These are phyloP conservation scores for Danio choprae DNA, from an alignment of 2,797 vertebrate genomes.

Conservation along the genomic window DNA sequence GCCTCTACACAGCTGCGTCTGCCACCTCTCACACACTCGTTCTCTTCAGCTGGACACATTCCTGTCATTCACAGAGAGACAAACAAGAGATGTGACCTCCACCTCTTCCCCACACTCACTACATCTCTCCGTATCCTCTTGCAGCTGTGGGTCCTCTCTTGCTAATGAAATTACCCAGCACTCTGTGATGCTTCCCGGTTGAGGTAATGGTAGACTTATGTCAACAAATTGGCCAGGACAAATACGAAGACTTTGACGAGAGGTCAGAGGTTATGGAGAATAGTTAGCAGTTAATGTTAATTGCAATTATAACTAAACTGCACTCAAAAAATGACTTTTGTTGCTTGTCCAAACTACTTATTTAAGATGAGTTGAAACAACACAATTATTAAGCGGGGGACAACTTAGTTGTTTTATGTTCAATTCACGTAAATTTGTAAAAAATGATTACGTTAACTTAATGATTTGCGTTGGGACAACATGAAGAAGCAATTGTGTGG, in stretches of 20 bases:
- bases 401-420: no score
- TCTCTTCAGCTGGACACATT: conserved; percentile 52
- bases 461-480: no score
- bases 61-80: conserved; percentile 57
- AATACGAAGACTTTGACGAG: conserved; percentile 51
- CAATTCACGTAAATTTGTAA: no score
- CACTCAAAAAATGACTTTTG: no score
- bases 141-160: conserved; percentile 62
- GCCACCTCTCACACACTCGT: conserved; percentile 53
- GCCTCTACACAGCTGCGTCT: conserved; percentile 56
- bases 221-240: conserved; percentile 62
- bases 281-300: conserved; percentile 22
- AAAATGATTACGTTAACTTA: no score
- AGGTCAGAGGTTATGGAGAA: conserved; percentile 27
- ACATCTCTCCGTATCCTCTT: conserved; percentile 41
- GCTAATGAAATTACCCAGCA: conserved; percentile 62
- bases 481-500: no score
- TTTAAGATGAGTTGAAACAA: no score
- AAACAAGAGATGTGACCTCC: conserved; percentile 46
- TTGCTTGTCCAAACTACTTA: no score
- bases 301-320: neutral
- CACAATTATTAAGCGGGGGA: no score
- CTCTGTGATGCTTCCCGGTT: conserved; percentile 54
- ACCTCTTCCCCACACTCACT: conserved; percentile 22
- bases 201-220: conserved; percentile 58